These are phyloP conservation scores for Aplodontia rufa DNA, from an alignment of 2,113 vertebrate genomes.

Conservation along the genomic window DNA sequence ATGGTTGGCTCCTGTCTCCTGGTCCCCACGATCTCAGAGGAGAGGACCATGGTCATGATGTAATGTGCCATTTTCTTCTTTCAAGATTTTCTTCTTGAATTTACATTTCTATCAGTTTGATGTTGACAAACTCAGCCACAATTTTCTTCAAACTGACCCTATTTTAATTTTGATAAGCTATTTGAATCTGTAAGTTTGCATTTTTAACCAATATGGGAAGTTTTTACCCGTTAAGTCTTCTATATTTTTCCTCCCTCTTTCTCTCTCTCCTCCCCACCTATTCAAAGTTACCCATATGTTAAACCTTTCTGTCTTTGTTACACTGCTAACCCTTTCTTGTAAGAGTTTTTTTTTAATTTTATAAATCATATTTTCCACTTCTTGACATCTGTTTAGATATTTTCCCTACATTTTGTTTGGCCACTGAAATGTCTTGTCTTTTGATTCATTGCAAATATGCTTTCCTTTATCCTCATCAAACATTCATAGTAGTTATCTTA, in stretches of 20 bases:
- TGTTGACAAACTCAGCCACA: neutral
- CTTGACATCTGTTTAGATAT: neutral
- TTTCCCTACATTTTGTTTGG: neutral
- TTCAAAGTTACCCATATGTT: neutral
- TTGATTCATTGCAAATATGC: neutral
- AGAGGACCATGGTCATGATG: fast-evolving
- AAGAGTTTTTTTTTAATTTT: neutral
- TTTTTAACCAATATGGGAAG: neutral
- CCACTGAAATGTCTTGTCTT: neutral
- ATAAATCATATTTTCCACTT: neutral
- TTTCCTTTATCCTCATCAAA: neutral
- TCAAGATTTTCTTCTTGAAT: neutral
- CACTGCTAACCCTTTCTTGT: no score
- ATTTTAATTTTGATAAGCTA: neutral
- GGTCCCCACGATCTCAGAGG: fast-evolving
- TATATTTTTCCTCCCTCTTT: neutral
- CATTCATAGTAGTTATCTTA: fast-evolving
- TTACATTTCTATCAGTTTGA: neutral
- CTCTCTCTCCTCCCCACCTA: neutral
- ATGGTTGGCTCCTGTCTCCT: fast-evolving
- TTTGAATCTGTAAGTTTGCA: neutral
- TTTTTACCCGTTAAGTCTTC: neutral
- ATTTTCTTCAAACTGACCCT: neutral
- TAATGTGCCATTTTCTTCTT: fast-evolving
- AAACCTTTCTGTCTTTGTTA: neutral